Evolutionary conservation across 2,113 vertebrate genomes (phyloP), one percentile per base, ranked within the genome.

Genomic region (Cryptomyrus ogoouensis): DNA sequence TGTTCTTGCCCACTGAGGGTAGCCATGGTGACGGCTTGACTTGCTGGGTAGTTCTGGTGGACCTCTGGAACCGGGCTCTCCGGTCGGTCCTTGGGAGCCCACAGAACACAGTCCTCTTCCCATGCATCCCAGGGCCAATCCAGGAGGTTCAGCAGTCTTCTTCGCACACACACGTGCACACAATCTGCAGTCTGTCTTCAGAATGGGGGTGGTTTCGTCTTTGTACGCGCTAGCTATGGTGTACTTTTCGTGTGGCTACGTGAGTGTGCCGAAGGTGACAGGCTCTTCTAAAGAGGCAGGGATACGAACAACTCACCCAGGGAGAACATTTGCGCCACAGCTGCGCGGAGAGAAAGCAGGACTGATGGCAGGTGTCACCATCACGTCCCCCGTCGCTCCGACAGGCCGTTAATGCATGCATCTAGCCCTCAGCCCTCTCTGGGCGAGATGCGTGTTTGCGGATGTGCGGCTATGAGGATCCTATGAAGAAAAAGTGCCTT

Each of bases 381-480:
- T 21, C 19, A 2, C 19, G 0, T 80, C 17, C 35, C 15, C 42
- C 1, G 4, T 80, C 13, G 13, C 74, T 80, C 74, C 74, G 17
- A 19, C 35, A 8, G 74, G 83, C 83, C 44, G 42, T 47, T 84
- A 42, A 46, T 46, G 21, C 39, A 24, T 84, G 35, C 31, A 24
- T 42, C 83, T 24, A 24, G 83, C 44, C 44, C 35, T 84, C 83
- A 1, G 39, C 44, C 83, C 9, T 46, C 83, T 46, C 19, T 24
- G 83, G 39, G 19, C 62, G n/a, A 70, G 62, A 70, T 70, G 62
- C 86, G 70, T 91, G 46, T 92, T 86, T 89, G 47, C 87, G n/a
- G 70, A 58, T 92, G 90, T 91, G 90, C 90, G 90, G 24, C 44
- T 85, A 10, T 47, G 83, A 44, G 83, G 39, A 44, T 24, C 44